These are phyloP conservation scores for Atractosteus spatula DNA, from an alignment of 2,113 vertebrate species.

Conservation along the genomic window DNA sequence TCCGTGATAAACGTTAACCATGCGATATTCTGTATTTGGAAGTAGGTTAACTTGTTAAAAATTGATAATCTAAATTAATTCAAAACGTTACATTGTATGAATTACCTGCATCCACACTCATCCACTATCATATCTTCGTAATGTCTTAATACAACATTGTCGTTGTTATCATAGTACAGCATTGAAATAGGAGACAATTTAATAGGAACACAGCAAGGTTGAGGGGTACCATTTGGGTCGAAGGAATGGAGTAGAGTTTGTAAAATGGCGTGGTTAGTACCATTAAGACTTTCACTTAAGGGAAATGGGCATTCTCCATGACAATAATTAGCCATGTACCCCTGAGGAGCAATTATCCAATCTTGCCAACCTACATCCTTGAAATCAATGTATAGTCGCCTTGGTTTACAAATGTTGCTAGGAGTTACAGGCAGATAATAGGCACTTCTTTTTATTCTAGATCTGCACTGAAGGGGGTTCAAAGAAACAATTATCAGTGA, in stretches of 20 bases:
- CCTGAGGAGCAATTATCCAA: conserved; percentile 92
- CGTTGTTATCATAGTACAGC: conserved; percentile 90
- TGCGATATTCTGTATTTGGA: too few species aligned
- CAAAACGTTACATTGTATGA: not conserved
- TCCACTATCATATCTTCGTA: conserved; percentile 97
- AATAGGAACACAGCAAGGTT: conserved; percentile 88
- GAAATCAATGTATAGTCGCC: conserved; percentile 86
- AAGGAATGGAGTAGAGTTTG: conserved; percentile 86
- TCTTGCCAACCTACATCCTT: conserved; percentile 92
- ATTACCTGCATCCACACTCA: conserved; percentile 87
- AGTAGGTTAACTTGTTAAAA: too few species aligned
- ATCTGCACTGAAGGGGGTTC: conserved; percentile 67
- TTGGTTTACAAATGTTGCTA: conserved; percentile 75
- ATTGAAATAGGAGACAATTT: conserved; percentile 89
- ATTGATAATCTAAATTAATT: too few species aligned
- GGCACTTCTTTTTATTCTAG: conserved; percentile 55
- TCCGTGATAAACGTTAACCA: too few species aligned
- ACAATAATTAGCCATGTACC: conserved; percentile 93
- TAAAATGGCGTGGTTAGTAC: conserved; percentile 90
- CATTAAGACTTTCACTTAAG: conserved; percentile 76
- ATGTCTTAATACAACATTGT: conserved; percentile 91
- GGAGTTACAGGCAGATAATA: conserved; percentile 29
- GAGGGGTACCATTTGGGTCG: conserved; percentile 68
- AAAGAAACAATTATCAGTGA: conserved; percentile 78
- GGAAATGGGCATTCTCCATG: conserved; percentile 85